Evolutionary conservation across 2,113 vertebrate species (phyloP).

Genomic region (Pygoscelis adeliae): DNA sequence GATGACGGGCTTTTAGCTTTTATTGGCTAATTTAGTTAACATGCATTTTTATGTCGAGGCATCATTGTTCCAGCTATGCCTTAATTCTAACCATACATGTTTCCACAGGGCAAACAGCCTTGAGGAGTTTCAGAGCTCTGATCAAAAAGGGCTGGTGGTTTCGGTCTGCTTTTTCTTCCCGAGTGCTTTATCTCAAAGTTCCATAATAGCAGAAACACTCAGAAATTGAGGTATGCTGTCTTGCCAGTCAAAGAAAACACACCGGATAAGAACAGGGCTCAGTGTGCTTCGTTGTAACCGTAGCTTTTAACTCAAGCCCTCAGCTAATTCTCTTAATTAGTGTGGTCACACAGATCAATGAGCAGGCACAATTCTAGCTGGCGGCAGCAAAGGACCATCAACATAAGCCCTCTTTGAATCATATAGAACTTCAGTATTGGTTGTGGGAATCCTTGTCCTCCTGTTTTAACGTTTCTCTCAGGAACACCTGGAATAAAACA

Average conservation of each 20-base stretch:
- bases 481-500: neutral
- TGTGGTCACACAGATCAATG: neutral
- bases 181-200: neutral
- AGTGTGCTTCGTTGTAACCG: rapidly evolving
- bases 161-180: neutral
- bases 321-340: neutral
- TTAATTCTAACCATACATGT: neutral
- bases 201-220: neutral
- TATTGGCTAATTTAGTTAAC: neutral
- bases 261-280: neutral
- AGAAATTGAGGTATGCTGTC: neutral
- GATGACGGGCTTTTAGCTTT: neutral
- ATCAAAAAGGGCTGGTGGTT: neutral
- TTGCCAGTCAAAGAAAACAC: neutral
- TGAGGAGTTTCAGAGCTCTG: neutral
- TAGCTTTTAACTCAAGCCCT: neutral
- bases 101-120: neutral
- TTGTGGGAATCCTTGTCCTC: neutral
- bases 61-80: neutral
- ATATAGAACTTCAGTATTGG: neutral
- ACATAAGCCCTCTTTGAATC: neutral
- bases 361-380: neutral
- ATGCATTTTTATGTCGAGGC: neutral
- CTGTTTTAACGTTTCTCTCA: neutral
- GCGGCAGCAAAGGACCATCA: neutral